Evolutionary conservation across 2,113 vertebrate genomes (phyloP).

Genomic region (Emydocephalus ijimae): DNA sequence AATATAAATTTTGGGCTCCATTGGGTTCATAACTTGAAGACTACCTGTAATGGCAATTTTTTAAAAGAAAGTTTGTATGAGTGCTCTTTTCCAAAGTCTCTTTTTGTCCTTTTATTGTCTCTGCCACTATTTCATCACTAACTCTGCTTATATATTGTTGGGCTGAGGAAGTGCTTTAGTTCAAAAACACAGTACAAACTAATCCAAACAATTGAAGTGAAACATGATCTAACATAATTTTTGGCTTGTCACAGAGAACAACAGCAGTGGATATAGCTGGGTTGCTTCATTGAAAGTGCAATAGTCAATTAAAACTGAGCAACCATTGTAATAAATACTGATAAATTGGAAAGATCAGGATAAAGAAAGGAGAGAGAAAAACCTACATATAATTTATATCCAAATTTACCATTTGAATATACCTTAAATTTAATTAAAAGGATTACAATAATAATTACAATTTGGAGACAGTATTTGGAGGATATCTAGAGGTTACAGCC

Average conservation of each 20-base stretch:
- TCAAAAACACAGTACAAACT: not conserved
- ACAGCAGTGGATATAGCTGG: not conserved
- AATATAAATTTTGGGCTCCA: too few species aligned
- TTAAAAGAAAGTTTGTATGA: not conserved
- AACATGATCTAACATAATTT: not conserved
- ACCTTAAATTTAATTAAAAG: not conserved
- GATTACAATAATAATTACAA: not conserved
- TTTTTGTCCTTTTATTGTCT: not conserved
- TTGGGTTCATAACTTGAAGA: too few species aligned
- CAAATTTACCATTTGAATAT: not conserved
- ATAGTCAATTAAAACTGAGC: not conserved
- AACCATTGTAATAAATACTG: not conserved
- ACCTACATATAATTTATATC: not conserved
- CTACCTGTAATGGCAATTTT: not conserved
- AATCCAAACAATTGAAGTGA: not conserved
- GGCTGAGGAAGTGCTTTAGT: not conserved
- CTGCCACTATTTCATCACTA: not conserved
- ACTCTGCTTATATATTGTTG: not conserved
- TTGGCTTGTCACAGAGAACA: not conserved
- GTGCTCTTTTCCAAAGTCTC: not conserved
- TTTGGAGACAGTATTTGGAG: not conserved
- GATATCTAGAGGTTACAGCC: not conserved
- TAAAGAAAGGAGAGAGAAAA: not conserved
- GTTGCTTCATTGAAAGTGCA: not conserved
- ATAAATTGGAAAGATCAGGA: not conserved